Conservation (phyloP, 2,797 vertebrate genomes). For the Sebastes elongatus region DNA sequence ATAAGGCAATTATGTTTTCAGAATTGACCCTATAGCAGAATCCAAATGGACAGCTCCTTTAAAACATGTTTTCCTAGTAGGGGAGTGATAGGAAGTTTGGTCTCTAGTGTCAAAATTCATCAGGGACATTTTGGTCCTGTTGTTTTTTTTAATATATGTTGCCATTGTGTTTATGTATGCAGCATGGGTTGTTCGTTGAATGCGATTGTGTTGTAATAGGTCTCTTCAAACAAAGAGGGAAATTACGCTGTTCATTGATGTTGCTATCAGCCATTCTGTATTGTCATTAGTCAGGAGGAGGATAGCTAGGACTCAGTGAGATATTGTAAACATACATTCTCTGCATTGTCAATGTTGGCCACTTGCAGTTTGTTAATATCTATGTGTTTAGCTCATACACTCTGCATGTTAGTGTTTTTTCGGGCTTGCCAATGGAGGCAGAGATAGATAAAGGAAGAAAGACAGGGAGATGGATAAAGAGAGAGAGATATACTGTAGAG, state of each 20-base stretch:
- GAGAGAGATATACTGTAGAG: background rate
- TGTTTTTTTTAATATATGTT: background rate
- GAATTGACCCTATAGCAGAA: background rate
- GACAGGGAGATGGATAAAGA: background rate
- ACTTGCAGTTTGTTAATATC: background rate
- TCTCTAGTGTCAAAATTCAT: background rate
- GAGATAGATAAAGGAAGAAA: conserved; percentile 11
- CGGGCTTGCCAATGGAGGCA: background rate
- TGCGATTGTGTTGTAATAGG: background rate
- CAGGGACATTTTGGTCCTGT: background rate
- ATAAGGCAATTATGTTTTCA: background rate
- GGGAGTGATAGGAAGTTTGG: background rate
- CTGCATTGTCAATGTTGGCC: background rate
- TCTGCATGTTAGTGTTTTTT: background rate
- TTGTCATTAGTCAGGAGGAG: background rate
- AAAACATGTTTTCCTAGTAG: background rate
- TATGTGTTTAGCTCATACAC: background rate
- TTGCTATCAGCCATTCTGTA: background rate
- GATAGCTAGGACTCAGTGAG: background rate
- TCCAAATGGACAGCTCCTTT: background rate
- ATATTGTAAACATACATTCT: background rate
- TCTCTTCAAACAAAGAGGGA: background rate
- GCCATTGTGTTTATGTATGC: background rate
- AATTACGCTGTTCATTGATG: background rate
- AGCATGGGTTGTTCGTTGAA: background rate